Evolutionary conservation across 2,113 vertebrate species (phyloP), one percentile per base, ranked within the genome.

Genomic region (Corythaeola cristata): DNA sequence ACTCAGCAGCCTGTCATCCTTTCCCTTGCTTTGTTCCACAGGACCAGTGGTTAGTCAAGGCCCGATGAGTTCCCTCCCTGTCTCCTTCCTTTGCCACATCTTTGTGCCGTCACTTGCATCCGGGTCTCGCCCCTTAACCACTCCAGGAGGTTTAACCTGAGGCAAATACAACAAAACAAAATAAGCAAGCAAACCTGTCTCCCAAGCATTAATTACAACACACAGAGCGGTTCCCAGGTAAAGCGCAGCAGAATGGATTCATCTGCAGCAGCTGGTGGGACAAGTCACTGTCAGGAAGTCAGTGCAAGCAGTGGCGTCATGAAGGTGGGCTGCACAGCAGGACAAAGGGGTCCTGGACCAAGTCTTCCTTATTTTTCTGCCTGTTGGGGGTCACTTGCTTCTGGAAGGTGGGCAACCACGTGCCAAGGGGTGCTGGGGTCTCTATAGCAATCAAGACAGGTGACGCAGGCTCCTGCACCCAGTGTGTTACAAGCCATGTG

Each of bases 41-140:
- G 52, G 16, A 88, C 47, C 18, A 12, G 71, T 20, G n/a, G 33
- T 97, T 91, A 97, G 82, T 97, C 97, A 97, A 0, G 2, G 72
- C 63, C 92, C 8, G 2, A 15, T 37, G 41, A 94, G 52, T 72
- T 89, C 82, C 82, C 91, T 95, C 94, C 85, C 84, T 1, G 20
- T 93, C 82, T 95, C 79, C 90, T 96, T 93, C 91, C 79, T 81
- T 86, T 77, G 82, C 90, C 92, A 89, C 89, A 91, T 93, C 87
- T 97, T 87, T 90, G 77, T 90, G 85, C 82, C 1, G 8, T 94
- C 89, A 84, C 62, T 71, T 88, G 75, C 50, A 94, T 96, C 88
- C 33, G 37, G 91, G 89, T 94, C 93, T 95, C 86, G 15, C 93
- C 92, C 93, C 73, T 96, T 82, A 92, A 93, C 89, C 69, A 55